Evolutionary conservation across 2,113 vertebrate genomes (phyloP).

Genomic region (Callipepla squamata): DNA sequence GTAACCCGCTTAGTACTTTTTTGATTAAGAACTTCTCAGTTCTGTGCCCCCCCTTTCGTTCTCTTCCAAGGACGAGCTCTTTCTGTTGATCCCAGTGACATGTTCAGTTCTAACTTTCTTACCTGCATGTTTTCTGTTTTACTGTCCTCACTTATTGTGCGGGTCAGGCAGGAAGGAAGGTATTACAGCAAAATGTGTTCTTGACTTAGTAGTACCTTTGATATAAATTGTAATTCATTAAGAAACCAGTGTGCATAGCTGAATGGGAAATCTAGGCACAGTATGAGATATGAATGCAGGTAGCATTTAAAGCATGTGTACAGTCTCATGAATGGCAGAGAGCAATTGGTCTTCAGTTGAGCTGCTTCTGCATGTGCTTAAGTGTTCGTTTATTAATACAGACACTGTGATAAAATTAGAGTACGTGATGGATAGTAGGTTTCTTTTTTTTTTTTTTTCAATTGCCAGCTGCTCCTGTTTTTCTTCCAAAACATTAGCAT

Average conservation of each 20-base stretch:
- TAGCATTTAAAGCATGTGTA: not conserved
- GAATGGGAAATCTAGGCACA: not conserved
- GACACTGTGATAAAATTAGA: not conserved
- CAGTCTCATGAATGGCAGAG: not conserved
- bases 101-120: not conserved
- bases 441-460: not conserved
- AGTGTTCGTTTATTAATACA: not conserved
- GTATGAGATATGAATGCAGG: not conserved
- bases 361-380: not conserved
- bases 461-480: not conserved
- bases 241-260: not conserved
- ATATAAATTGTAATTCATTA: not conserved
- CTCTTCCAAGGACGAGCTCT: not conserved
- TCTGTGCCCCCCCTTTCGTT: not conserved
- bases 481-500: constrained; percentile 14
- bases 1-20: not conserved
- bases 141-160: not conserved
- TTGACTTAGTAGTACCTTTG: not conserved
- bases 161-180: not conserved
- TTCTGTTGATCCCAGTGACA: not conserved
- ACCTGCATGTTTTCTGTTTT: not conserved
- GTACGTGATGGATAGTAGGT: not conserved
- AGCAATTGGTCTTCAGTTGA: not conserved
- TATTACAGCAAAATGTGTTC: not conserved
- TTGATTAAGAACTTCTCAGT: not conserved